These are phyloP conservation scores for Mus spicilegus DNA, from an alignment of 2,113 vertebrate genomes.

Conservation along the genomic window DNA sequence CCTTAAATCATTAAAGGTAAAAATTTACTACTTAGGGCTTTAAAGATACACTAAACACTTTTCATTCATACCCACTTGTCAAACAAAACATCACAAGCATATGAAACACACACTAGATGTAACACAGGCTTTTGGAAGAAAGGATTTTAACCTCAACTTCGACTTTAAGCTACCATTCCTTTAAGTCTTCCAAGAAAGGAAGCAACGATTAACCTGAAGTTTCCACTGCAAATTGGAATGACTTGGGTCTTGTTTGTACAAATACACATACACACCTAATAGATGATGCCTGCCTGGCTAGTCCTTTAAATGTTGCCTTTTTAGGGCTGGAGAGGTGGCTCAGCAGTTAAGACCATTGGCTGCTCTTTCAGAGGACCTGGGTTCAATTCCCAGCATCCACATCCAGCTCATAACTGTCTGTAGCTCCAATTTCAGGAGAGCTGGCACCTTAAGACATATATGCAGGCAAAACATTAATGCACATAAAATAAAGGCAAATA, in stretches of 20 bases:
- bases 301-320: neutral
- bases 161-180: neutral
- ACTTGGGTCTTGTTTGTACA: neutral
- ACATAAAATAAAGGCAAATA: too few species aligned
- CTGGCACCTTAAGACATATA: too few species aligned
- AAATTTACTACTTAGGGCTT: neutral
- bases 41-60: constrained; percentile 18
- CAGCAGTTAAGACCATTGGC: too few species aligned
- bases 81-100: neutral
- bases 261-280: too few species aligned
- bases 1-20: constrained; percentile 34
- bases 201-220: neutral
- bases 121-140: neutral
- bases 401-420: too few species aligned
- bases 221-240: neutral
- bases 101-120: neutral
- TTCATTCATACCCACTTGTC: neutral
- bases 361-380: too few species aligned
- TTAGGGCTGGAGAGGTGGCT: too few species aligned
- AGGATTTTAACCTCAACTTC: neutral
- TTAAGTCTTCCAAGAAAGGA: neutral
- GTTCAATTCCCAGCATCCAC: too few species aligned
- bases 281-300: neutral
- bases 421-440: too few species aligned
- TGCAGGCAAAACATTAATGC: too few species aligned